phyloP scores from a whole-genome alignment of 2,797 vertebrate species.

The Poeciliopsis gracilis region DNA sequence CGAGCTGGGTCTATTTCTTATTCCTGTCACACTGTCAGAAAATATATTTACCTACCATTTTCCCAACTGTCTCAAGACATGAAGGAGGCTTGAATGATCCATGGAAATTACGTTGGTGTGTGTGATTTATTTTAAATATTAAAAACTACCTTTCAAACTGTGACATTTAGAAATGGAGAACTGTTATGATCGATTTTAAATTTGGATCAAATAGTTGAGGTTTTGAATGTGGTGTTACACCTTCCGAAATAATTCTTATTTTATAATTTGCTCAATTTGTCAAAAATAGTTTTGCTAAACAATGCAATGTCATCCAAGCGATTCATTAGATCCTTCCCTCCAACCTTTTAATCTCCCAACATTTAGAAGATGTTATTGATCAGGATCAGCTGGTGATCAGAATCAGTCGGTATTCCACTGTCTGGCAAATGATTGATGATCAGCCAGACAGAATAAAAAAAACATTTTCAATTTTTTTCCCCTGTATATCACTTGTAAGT shows the following conservation, averaged over 20 bases:
- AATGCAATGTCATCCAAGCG: neutral
- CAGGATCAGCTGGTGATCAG: neutral
- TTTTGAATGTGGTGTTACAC: neutral
- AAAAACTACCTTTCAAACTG: conserved; percentile 10
- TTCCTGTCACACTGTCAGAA: conserved; percentile 75
- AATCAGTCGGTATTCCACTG: neutral
- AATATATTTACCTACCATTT: conserved; percentile 70
- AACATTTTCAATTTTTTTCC: neutral
- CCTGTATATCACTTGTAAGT: neutral
- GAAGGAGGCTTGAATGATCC: conserved; percentile 56
- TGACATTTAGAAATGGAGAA: conserved; percentile 9
- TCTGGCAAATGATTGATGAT: neutral
- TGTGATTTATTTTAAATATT: conserved; percentile 50
- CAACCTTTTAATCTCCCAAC: neutral
- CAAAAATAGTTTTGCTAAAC: neutral
- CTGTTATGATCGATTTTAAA: conserved; percentile 16
- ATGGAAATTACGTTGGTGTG: conserved; percentile 47
- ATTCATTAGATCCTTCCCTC: neutral
- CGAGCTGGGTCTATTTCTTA: conserved; percentile 61
- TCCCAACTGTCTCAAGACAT: conserved; percentile 61
- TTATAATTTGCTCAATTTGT: neutral
- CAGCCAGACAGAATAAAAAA: neutral
- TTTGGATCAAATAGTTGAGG: conserved; percentile 4
- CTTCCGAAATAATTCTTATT: no score
- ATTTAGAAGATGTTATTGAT: neutral